A percentile compares a stretch with the other conserved stretches of the same genome.
Evolutionary conservation across 1,140 invertebrate genomes (phyloP).

Genomic region (Macrostomum lignano): DNA sequence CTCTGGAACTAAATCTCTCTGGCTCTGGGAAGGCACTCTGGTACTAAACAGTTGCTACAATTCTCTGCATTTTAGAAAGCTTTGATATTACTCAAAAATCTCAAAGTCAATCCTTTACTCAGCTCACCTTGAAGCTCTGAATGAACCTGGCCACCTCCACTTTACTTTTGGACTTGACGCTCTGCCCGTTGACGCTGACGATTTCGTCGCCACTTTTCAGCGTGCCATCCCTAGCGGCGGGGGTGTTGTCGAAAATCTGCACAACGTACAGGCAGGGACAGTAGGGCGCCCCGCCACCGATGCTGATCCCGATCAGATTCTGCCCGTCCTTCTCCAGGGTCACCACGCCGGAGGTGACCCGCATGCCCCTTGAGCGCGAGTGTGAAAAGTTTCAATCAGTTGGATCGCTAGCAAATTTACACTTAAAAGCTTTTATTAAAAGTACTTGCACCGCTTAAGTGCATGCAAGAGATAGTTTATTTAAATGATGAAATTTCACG

Average conservation of each 20-base stretch:
- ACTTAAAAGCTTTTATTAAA: too few relatives aligned
- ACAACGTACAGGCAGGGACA: conserved; percentile 93
- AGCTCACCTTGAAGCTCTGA: conserved; percentile 52
- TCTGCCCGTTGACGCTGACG: conserved; percentile 58
- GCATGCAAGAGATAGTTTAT: too few relatives aligned
- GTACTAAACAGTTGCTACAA: too few relatives aligned
- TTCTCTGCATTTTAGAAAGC: too few relatives aligned
- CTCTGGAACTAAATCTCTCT: too few relatives aligned
- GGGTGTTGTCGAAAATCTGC: conserved; percentile 84
- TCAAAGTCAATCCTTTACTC: too few relatives aligned
- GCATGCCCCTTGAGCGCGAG: conserved; percentile 51
- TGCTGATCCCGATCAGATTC: conserved; percentile 87
- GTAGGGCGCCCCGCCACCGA: conserved; percentile 60
- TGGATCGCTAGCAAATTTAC: too few relatives aligned
- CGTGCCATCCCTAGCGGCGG: conserved; percentile 41
- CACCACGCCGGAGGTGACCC: conserved; percentile 68
- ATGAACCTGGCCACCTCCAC: conserved; percentile 94
- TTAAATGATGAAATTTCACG: too few relatives aligned
- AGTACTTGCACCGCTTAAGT: too few relatives aligned
- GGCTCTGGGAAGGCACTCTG: too few relatives aligned
- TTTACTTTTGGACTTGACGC: conserved; percentile 82
- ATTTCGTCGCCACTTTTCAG: conserved; percentile 82
- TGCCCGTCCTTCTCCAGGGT: conserved; percentile 63
- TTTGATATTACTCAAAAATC: too few relatives aligned
- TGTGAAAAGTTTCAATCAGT: conserved; percentile 18